A percentile compares a stretch with the other conserved stretches of the same genome.
These are phyloP conservation scores for Ectemnius cavifrons DNA, from an alignment of 2,888 invertebrate species.

Conservation along the genomic window DNA sequence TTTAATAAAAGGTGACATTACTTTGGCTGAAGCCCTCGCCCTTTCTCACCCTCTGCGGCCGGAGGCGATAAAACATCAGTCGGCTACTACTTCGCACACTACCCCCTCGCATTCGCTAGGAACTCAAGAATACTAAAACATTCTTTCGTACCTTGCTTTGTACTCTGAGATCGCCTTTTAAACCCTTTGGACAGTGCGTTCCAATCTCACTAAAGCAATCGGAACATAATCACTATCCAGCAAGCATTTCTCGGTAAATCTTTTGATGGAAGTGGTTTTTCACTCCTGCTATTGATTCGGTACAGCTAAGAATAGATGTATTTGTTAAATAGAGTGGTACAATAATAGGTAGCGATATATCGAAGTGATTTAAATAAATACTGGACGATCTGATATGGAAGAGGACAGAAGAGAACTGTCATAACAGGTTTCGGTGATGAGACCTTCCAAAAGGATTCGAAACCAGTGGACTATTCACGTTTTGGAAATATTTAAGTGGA, in stretches of 20 bases:
- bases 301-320: slow-evolving; percentile 17
- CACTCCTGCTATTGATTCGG: no score
- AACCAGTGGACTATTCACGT: slow-evolving; percentile 50
- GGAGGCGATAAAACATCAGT: slow-evolving; percentile 55
- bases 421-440: slow-evolving; percentile 53
- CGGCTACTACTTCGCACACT: slow-evolving; percentile 40
- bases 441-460: slow-evolving; percentile 52
- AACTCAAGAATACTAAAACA: slow-evolving; percentile 21
- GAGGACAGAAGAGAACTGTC: slow-evolving; percentile 62
- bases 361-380: slow-evolving; percentile 64
- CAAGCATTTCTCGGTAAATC: no score
- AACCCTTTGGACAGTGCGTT: no score
- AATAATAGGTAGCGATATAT: slow-evolving; percentile 44
- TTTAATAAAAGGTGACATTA: slow-evolving; percentile 61
- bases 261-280: no score
- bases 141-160: background rate
- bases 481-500: slow-evolving; percentile 74
- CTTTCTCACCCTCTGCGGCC: slow-evolving; percentile 39
- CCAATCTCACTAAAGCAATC: no score
- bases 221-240: no score
- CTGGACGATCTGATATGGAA: slow-evolving; percentile 57
- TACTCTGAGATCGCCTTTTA: no score
- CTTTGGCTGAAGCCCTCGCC: slow-evolving; percentile 29
- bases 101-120: slow-evolving; percentile 24
- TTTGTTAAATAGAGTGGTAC: slow-evolving; percentile 39